Base-by-base conservation (phyloP, 2,113 vertebrate genomes). In the Malurus melanocephalus region DNA sequence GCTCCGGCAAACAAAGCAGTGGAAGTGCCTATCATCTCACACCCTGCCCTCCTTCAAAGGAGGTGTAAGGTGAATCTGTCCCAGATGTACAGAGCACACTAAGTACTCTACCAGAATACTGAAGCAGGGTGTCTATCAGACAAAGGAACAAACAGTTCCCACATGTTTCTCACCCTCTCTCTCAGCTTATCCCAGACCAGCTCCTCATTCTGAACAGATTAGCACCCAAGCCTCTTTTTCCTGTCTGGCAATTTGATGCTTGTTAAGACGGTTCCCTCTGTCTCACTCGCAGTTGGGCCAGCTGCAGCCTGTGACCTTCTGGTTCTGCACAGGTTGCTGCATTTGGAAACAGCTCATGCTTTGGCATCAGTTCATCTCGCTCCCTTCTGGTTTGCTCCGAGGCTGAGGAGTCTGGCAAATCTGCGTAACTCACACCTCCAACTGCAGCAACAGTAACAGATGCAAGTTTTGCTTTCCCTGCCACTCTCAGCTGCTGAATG, bases 221-320 rank as follows among this genome's bases (percentile, higher is more conserved):
- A 91, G 14, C 73, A 94, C 80, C 42, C 73, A 83, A 87, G 30
- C 16, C 51, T 92, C 46, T 87, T 84, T 82, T 88, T 84, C 68
- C 68, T 91, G 88, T 93, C 90, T 95, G 71, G 88, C 92, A 88
- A 85, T 93, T 93, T 51, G 67, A 80, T 88, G 88, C 57, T 86
- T 91, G 82, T 81, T 88, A 92, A 91, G 77, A 68, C 38, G 0
- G 0, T 51, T 93, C 90, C 71, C 88, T 90, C 90, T 86, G 85
- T 92, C 88, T 84, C 62, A 16, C 53, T 92, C 89, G 69, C 72
- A 76, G 57, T 38, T 72, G 69, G 65, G 62, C 92, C 92, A 96
- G 90, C 65, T 91, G 83, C 77, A 93, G 76, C 64, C 69, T 94
- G 73, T 90, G 95, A 96, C 94, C 95, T 95, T 95, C 93, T 93